Evolutionary conservation across 1,140 invertebrate species (phyloP).

Genomic region (Olivierus martensii): DNA sequence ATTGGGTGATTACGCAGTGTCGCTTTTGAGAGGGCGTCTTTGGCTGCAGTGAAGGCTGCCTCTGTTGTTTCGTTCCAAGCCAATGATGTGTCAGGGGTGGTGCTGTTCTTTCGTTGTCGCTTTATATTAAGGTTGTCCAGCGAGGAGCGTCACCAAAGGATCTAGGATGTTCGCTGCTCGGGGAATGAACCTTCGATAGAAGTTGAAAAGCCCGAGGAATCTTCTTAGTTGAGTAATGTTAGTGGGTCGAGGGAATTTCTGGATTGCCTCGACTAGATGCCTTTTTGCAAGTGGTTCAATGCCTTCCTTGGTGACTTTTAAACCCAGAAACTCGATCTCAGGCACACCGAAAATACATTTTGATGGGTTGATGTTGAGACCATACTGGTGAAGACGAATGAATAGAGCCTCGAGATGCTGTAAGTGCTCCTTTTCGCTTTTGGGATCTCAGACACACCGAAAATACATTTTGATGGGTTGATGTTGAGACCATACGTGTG

Average conservation of each 20-base stretch:
- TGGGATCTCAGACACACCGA: too few species aligned
- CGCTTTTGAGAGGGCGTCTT: slow-evolving; percentile 22
- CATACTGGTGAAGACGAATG: too few species aligned
- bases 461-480: slow-evolving; percentile 17
- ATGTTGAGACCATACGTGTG: slow-evolving; percentile 22
- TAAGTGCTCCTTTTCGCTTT: too few species aligned
- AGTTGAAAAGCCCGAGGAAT: slow-evolving; percentile 30
- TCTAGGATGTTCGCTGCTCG: slow-evolving; percentile 1
- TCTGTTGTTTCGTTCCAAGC: background rate
- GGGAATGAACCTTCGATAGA: slow-evolving; percentile 21
- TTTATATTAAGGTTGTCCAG: background rate
- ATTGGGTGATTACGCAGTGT: slow-evolving; percentile 6
- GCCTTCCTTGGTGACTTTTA: background rate
- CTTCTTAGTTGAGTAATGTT: slow-evolving; percentile 24
- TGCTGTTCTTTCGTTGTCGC: background rate
- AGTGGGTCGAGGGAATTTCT: slow-evolving; percentile 20
- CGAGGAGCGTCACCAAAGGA: background rate
- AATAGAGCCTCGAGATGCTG: too few species aligned
- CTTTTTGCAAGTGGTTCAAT: background rate
- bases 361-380: slow-evolving; percentile 21
- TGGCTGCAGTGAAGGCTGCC: slow-evolving; percentile 28
- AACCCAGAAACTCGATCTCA: slow-evolving; percentile 9
- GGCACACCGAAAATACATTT: background rate
- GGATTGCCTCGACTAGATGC: slow-evolving; percentile 11
- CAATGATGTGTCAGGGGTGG: background rate